Base-by-base conservation (phyloP, 1,140 invertebrate genomes). In the Achroia grisella region DNA sequence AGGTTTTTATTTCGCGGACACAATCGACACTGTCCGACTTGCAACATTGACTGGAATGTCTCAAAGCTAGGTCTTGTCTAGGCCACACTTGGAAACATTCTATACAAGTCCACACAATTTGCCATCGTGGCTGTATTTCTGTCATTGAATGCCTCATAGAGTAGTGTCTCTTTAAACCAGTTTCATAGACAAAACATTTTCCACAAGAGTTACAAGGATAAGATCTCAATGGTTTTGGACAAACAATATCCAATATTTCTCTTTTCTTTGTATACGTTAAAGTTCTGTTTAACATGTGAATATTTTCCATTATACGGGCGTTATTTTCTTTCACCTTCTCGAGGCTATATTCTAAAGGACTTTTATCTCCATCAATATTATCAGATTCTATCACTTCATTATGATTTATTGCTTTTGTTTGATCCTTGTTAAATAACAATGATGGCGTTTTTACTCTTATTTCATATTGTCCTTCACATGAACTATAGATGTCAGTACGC, bases 61-160 rank as follows among this genome's bases (percentile, higher is more conserved):
- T 67, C 10, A 71, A 15, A 4, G 78, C 72, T 29, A 74, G 52
- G 13, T 79, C 71, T 45, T 73, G 64, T 13, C 56, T 54, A 1
- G 81, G 84, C 80, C 80, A 86, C 8, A 86, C 79, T 50, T 86
- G 81, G 42, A 75, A 83, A 52, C 84, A 86, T 42, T 80, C 62
- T 8, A 67, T 67, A 37, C 84, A 86, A 11, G 80, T 82, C 81
- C 81, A 86, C 14, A 82, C 76, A n/a, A 77, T 59, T 58, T 83
- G 80, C 76, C 76, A 84, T 6, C 66, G 68, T 10, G 68, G 77
- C 31, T 70, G 72, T 13, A 43, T 51, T 11, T 76, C 72, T 32
- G 62, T 30, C 13, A 60, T 59, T 1, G 69, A 46, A 44, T 86
- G 79, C 46, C 70, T 52, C 32, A 71, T 59, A 10, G 68, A 54